A percentile compares a stretch with the other conserved stretches of the same genome.
These are phyloP conservation scores for Melanotaenia maccullochi DNA, from an alignment of 2,797 vertebrate species.

Conservation along the genomic window DNA sequence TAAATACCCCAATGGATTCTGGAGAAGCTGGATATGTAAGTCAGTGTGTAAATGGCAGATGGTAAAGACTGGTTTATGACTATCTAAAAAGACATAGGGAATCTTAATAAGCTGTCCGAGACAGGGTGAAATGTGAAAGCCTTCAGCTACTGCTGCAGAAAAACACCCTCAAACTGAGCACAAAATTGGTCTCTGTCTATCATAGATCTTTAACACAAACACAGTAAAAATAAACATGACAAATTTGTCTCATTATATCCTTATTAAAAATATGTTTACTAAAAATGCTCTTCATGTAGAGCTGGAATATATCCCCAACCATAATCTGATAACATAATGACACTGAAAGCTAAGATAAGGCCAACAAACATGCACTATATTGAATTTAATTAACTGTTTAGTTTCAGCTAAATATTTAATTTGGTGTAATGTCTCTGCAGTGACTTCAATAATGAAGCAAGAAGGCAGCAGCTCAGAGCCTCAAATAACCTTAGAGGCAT, in stretches of 20 bases:
- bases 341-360: constrained; percentile 33
- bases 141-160: constrained; percentile 7
- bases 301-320: constrained; percentile 25
- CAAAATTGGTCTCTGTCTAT: constrained; percentile 10
- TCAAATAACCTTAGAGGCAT: constrained; percentile 8
- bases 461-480: neutral
- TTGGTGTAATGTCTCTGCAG: neutral
- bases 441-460: neutral
- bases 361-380: neutral
- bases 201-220: neutral
- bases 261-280: constrained; percentile 23
- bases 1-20: constrained; percentile 10
- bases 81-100: constrained; percentile 26
- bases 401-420: constrained; percentile 4
- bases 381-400: constrained; percentile 2
- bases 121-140: constrained; percentile 27
- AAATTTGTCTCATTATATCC: constrained; percentile 1
- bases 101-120: constrained; percentile 31
- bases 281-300: constrained; percentile 28
- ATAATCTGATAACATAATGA: constrained; percentile 40
- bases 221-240: constrained; percentile 6
- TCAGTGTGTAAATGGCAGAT: constrained; percentile 34
- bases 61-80: constrained; percentile 14
- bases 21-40: constrained; percentile 28
- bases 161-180: neutral